phyloP scores from a whole-genome alignment of 2,888 invertebrate genomes.

The Drosophila cognata region DNA sequence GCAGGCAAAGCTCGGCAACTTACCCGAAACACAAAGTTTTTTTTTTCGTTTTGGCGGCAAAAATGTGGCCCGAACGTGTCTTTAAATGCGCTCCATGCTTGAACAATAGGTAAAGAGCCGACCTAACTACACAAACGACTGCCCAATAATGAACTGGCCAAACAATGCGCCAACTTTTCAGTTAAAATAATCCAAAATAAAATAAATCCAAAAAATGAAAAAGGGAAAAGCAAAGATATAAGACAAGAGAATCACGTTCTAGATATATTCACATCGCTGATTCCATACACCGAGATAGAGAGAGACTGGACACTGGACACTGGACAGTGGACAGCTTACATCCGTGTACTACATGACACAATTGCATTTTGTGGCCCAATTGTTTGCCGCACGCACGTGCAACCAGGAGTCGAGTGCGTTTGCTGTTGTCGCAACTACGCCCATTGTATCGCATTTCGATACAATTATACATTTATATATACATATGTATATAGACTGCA shows the following conservation, averaged over 20 bases:
- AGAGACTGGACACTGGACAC: neutral
- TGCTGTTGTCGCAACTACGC: constrained; percentile 35
- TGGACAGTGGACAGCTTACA: constrained; percentile 37
- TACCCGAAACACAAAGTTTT: constrained; percentile 53
- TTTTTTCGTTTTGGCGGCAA: constrained; percentile 67
- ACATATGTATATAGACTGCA: neutral
- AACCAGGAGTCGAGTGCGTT: constrained; percentile 66
- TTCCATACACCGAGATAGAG: constrained; percentile 36
- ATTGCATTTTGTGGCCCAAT: constrained; percentile 69
- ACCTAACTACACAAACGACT: constrained; percentile 47
- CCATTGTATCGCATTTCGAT: constrained; percentile 61
- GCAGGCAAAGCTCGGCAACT: constrained; percentile 50
- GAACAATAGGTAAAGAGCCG: constrained; percentile 46
- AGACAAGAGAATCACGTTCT: constrained; percentile 66
- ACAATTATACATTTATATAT: constrained; percentile 31
- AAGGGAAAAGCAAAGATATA: constrained; percentile 17
- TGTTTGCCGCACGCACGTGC: constrained; percentile 75
- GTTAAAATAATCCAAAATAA: constrained; percentile 41
- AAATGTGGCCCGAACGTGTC: constrained; percentile 59
- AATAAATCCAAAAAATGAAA: constrained; percentile 8
- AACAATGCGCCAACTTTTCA: constrained; percentile 66
- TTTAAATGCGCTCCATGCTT: constrained; percentile 46
- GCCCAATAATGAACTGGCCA: constrained; percentile 71
- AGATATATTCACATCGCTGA: constrained; percentile 73
- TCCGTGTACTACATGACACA: constrained; percentile 62